Evolutionary conservation across 2,113 vertebrate genomes (phyloP), one percentile per base, ranked within the genome.

Genomic region (Penelope pileata): DNA sequence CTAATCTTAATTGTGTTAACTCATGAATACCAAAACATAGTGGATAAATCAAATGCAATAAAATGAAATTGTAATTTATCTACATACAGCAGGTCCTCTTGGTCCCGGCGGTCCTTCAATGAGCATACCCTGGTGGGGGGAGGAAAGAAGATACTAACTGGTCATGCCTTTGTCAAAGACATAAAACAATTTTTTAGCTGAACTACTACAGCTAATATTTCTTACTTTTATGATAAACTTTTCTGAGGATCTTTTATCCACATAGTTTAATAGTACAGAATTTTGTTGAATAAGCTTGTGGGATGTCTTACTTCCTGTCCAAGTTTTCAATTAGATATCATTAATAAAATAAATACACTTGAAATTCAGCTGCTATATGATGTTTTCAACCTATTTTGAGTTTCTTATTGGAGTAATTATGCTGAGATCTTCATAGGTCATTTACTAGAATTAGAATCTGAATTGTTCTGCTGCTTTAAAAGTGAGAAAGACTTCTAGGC

Each of bases 31-130:
- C 30, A 59, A 95, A 88, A 42, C 16, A 60, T 27, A 56, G 43
- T 74, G 47, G 14, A 62, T 29, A 75, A 72, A 72, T 43, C 22
- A 91, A 82, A 86, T 23, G 13, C 17, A 59, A 15, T 54, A 97
- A 76, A 79, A 72, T 12, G 34, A 83, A 83, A 62, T 13, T 27
- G 29, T 74, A 48, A 85, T 77, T 67, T 91, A 97, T 83, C 93
- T 97, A 98, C 99, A 98, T 98, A 99, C 99, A 85, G 97, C 97
- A 91, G 99, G 99, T 95, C 99, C 99, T 48, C 97, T 93, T 74
- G 98, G 97, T 94, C 99, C 99, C 0, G 98, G 98, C 17, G 99
- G 99, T 86, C 99, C 99, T 97, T 99, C 99, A n/a, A 99, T 98
- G 73, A 99, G 98, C 99, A 99, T 99, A 30, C 99, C 99, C 99